Base-by-base conservation (phyloP, 2,113 vertebrate species). In the Podarcis raffonei region DNA sequence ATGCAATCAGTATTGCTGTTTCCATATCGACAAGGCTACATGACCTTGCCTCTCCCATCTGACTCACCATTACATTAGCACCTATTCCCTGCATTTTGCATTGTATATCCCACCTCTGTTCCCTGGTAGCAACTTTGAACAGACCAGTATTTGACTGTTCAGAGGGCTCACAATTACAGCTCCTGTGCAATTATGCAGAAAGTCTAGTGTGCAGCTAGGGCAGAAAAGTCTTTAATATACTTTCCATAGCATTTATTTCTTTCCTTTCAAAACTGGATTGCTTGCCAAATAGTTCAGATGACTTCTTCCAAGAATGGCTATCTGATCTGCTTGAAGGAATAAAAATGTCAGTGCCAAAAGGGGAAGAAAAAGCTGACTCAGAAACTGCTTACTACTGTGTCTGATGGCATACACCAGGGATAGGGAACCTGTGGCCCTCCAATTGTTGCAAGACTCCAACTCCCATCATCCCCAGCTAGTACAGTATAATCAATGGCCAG, bases 1-100 rank as follows among this genome's bases (percentile, higher is more conserved):
- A 35, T n/a, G 72, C 0, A 88, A 91, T 89, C 83, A 90, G 66
- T 84, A 42, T 32, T 32, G 88, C 68, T 69, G 86, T 32, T 84
- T 89, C 77, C 27, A 37, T 86, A 68, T 75, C 87, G 62, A 82
- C 88, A 85, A 87, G 1, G 1, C 66, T 69, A 71, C 68, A 57
- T 37, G 15, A 86, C 87, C 82, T 81, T 91, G 1, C 1, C 11
- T 6, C 83, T 59, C 83, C 23, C 87, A 5, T 18, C 53, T 91
- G 91, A 89, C 74, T 94, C 48, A 87, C 53, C 1, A 11, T 59
- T 90, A 86, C 85, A 92, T 90, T 81, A 85, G 74, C 23, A 71
- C 18, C 68, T 87, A 30, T 88, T 0, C 91, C n/a, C 81, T 81
- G 62, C 32, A 6, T 39, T 66, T 0, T 59, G 68, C 1, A 25